Conservation (phyloP, 2,113 vertebrate genomes). For the Scolopax mira region DNA sequence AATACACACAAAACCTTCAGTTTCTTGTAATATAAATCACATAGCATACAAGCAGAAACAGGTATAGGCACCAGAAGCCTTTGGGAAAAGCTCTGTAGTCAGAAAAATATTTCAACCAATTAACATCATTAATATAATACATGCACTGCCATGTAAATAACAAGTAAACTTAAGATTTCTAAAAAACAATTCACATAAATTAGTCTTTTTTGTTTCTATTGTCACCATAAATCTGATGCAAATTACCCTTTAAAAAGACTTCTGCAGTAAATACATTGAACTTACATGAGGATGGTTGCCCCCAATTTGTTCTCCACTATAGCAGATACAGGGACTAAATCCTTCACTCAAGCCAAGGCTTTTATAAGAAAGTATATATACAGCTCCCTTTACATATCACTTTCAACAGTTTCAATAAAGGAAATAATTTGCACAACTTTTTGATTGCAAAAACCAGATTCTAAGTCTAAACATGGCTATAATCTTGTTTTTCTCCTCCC, state of each 20-base stretch:
- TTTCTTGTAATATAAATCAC: background rate
- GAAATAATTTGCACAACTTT: background rate
- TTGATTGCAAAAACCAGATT: background rate
- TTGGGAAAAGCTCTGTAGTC: background rate
- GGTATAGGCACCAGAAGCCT: background rate
- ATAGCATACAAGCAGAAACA: background rate
- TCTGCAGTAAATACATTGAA: constrained; percentile 19
- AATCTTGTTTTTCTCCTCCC: background rate
- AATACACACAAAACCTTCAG: background rate
- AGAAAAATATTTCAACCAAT: background rate
- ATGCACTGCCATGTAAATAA: background rate
- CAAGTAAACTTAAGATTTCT: background rate
- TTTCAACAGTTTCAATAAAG: background rate
- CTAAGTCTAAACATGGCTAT: background rate
- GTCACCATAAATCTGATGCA: background rate
- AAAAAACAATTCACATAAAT: background rate
- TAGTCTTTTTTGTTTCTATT: background rate
- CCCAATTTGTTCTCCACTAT: constrained; percentile 4
- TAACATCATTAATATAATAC: background rate
- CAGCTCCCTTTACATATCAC: background rate
- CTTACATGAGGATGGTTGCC: constrained; percentile 47
- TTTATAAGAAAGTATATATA: background rate
- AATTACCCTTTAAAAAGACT: background rate
- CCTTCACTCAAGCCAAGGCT: background rate
- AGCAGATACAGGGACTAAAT: background rate